Evolutionary conservation across 2,888 invertebrate genomes (phyloP), one percentile per base, ranked within the genome.

Genomic region (Crocallis elinguaria): DNA sequence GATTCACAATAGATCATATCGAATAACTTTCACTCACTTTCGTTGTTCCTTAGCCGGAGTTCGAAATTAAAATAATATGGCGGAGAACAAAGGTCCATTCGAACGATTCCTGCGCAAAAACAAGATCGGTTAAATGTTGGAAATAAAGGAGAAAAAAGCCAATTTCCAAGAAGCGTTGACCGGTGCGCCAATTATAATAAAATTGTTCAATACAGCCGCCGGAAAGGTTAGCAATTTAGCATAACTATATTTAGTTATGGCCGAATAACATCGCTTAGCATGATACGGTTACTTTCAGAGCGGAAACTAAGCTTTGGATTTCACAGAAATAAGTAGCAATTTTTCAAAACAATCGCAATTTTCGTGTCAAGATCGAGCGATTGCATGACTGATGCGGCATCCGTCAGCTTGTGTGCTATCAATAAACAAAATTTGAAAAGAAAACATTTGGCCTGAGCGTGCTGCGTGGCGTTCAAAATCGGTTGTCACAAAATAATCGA

Each of bases 151-250:
- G 67, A 79, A 86, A 82, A 84, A 81, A 75, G 75, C 64, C 75
- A 77, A 83, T 86, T 89, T 88, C 88, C 84, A 79, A 85, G 88
- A 87, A 89, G 72, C 84, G 81, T 82, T 84, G 85, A 84, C 86
- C 86, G 85, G 81, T 73, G 69, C 71, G 83, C 86, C 88, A 88
- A 88, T 90, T 90, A 89, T 89, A 84, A 85, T 86, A 86, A 88
- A 87, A 87, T 82, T 76, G 82, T 81, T 85, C 85, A 84, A 87
- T 86, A 86, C 81, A 66, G 77, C 81, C 81, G 72, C 73, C 83
- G 78, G 76, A 75, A 82, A 80, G 82, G 81, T 82, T 84, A 79
- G 78, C 77, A 67, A 80, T 83, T 86, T 85, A 81, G 79, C 74
- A 77, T 76, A 42, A 46, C 51, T 56, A 77, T 63, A 71, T 79